phyloP scores from a whole-genome alignment of 2,888 invertebrate species.

The Lycocerus yunnanus region DNA sequence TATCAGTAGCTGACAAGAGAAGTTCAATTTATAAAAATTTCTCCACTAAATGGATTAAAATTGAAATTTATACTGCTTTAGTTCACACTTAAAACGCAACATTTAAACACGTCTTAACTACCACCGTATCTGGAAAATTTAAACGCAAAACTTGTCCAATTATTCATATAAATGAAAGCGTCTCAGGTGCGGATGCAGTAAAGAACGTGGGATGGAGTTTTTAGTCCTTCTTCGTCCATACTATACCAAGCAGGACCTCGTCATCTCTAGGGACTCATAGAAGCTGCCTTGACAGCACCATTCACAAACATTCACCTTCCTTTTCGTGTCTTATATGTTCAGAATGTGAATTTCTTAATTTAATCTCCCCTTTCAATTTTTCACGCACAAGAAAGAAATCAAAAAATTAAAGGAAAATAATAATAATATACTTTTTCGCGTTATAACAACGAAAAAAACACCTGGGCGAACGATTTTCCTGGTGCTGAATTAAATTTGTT shows the following conservation, averaged over 20 bases:
- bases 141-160: slow-evolving; percentile 42
- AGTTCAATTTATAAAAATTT: slow-evolving; percentile 31
- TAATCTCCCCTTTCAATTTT: neutral
- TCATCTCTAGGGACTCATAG: slow-evolving; percentile 48
- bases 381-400: neutral
- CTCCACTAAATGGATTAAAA: slow-evolving; percentile 9
- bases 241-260: slow-evolving; percentile 43
- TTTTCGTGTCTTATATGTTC: slow-evolving; percentile 44
- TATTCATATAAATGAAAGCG: slow-evolving; percentile 48
- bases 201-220: slow-evolving; percentile 45
- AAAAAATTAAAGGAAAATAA: neutral
- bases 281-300: slow-evolving; percentile 51
- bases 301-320: slow-evolving; percentile 52
- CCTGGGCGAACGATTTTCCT: neutral
- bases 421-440: too few relatives aligned
- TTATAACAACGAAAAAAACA: neutral
- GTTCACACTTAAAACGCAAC: neutral
- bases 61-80: slow-evolving; percentile 7
- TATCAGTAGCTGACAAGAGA: slow-evolving; percentile 42
- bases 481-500: neutral
- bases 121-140: neutral
- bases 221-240: slow-evolving; percentile 41
- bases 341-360: slow-evolving; percentile 42
- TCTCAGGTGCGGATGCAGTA: slow-evolving; percentile 49
- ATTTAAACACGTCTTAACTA: neutral